Base-by-base conservation (phyloP, 1,140 invertebrate species). In the Eumeta japonica region DNA sequence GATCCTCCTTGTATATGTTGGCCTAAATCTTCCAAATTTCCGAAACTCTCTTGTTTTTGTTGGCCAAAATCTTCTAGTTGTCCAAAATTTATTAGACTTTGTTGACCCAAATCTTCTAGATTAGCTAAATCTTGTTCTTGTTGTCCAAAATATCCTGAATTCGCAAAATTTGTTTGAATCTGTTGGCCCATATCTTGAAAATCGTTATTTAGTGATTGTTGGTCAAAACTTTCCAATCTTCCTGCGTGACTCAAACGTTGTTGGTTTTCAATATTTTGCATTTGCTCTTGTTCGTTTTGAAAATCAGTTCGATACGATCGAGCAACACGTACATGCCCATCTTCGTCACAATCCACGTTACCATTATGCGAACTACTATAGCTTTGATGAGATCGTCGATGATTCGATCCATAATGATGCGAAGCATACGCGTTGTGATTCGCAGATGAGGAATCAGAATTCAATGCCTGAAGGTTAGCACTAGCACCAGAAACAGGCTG, bases 281-380 rank as follows among this genome's bases (percentile, higher is more conserved):
- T 37, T 18, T 38, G 31, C 33, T 48, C 32, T 38, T 32, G 16
- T 18, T 44, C 41, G 10, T 52, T 41, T 18, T 62, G n/a, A n/a
- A n/a, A n/a, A n/a, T n/a, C n/a, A n/a, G n/a, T n/a, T n/a, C n/a
- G n/a, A n/a, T n/a, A 51, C 30, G 65, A 67, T 29, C 64, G 49
- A 24, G 50, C 49, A 19, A 58, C 47, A 7, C 64, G 61, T 28
- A 46, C 33, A 38, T 70, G 56, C 20, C 55, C 53, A 19, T 63
- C 45, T 35, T 62, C 55, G 27, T 62, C 53, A 37, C 63, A 62
- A 34, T 61, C 52, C n/a, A n/a, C n/a, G n/a, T n/a, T n/a, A n/a
- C n/a, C 46, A 28, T 29, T 44, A 24, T 38, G 32, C 20, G 49
- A 43, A 29, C n/a, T n/a, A n/a, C n/a, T n/a, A n/a, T 45, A 59